Percentiles rank a stretch among this genome's conserved stretches.
These are phyloP conservation scores for Pterophyllum scalare DNA, from an alignment of 2,113 vertebrate genomes.

Conservation along the genomic window DNA sequence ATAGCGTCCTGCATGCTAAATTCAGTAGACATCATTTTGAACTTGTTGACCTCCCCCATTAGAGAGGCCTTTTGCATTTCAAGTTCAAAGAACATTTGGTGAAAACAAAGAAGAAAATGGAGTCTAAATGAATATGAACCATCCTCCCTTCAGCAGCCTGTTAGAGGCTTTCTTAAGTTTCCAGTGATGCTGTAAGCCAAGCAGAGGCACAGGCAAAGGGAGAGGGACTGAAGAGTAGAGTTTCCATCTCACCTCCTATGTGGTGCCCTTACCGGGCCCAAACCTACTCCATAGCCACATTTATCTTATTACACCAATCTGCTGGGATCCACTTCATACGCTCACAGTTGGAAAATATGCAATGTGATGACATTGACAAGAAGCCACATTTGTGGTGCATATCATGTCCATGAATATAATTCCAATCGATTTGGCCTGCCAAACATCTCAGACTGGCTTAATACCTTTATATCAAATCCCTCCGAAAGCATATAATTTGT, in stretches of 20 bases:
- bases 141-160: slow-evolving; percentile 48
- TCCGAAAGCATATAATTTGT: slow-evolving; percentile 83
- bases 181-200: slow-evolving; percentile 55
- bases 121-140: slow-evolving; percentile 15
- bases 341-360: slow-evolving; percentile 78
- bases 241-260: slow-evolving; percentile 83
- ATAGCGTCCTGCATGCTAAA: slow-evolving; percentile 36
- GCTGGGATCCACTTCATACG: slow-evolving; percentile 75
- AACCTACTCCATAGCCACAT: slow-evolving; percentile 62
- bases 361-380: slow-evolving; percentile 66
- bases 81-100: slow-evolving; percentile 6
- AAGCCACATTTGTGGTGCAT: slow-evolving; percentile 68
- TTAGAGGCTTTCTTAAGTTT: slow-evolving; percentile 69
- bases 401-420: slow-evolving; percentile 77
- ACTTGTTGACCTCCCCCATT: background rate
- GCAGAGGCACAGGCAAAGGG: slow-evolving; percentile 56
- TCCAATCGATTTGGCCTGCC: slow-evolving; percentile 73
- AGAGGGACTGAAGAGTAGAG: slow-evolving; percentile 63
- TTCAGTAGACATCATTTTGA: slow-evolving; percentile 39
- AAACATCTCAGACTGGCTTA: slow-evolving; percentile 76
- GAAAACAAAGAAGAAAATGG: slow-evolving; percentile 26
- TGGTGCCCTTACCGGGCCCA: slow-evolving; percentile 56
- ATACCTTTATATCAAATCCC: slow-evolving; percentile 82
- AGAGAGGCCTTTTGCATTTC: background rate
- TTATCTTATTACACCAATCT: slow-evolving; percentile 81